Percentiles rank a stretch among this genome's conserved stretches.
These are phyloP conservation scores for Moxostoma hubbsi DNA, from an alignment of 2,797 vertebrate genomes.

Conservation along the genomic window DNA sequence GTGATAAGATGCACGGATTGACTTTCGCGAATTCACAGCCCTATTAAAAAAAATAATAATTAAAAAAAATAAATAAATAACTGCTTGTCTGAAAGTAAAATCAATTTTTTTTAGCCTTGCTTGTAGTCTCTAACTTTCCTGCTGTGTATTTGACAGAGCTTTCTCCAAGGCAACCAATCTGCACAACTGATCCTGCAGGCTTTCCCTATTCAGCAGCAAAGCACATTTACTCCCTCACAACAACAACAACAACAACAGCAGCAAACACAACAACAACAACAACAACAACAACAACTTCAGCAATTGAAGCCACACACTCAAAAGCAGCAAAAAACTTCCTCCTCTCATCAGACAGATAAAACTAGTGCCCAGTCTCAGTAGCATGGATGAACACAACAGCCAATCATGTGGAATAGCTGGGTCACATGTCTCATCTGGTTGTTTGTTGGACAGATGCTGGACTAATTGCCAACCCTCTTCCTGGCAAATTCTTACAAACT, in stretches of 20 bases:
- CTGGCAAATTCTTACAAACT: neutral
- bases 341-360: slow-evolving; percentile 89
- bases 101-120: too few species aligned
- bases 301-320: slow-evolving; percentile 76
- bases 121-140: neutral
- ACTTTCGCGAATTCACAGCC: too few species aligned
- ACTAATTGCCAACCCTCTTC: slow-evolving; percentile 23
- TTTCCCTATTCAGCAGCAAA: slow-evolving; percentile 93
- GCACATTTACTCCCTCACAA: slow-evolving; percentile 82
- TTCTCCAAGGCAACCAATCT: slow-evolving; percentile 93
- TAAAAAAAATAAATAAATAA: too few species aligned
- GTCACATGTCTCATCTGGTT: slow-evolving; percentile 48
- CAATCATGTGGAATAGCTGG: slow-evolving; percentile 60
- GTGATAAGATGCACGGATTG: too few species aligned
- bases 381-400: slow-evolving; percentile 49
- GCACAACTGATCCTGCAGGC: slow-evolving; percentile 96
- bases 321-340: slow-evolving; percentile 78
- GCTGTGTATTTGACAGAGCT: slow-evolving; percentile 75
- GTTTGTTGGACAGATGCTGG: slow-evolving; percentile 24
- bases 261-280: slow-evolving; percentile 82
- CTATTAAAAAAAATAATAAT: too few species aligned
- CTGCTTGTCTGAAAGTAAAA: too few species aligned
- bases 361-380: slow-evolving; percentile 89
- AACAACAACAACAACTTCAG: slow-evolving; percentile 82
- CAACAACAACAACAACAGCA: slow-evolving; percentile 82